Evolutionary conservation across 1,140 invertebrate species (phyloP), one percentile per base, ranked within the genome.

Genomic region (Drosophila quadrilineata): DNA sequence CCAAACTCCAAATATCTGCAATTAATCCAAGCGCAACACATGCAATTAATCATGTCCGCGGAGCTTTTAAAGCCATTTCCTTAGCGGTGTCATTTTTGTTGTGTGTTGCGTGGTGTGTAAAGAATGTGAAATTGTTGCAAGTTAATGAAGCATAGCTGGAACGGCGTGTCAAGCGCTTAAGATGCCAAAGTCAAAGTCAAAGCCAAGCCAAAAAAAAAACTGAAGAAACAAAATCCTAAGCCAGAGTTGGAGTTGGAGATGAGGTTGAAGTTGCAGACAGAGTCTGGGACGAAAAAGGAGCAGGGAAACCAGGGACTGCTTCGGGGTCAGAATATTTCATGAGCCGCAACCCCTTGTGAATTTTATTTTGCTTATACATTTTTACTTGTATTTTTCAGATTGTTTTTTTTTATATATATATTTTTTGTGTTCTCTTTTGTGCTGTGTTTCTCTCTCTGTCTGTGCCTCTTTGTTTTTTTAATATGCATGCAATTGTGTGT

Each of bases 401-500:
- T 12, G 22, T 33, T 48, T 9, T 12, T 45, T 26, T 26, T 12
- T n/a, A n/a, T n/a, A n/a, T n/a, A n/a, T n/a, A n/a, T n/a, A n/a
- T 26, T 22, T 8, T 46, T 12, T 48, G 5, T 26, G 3, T 36
- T 48, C 8, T 16, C 3, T 24, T 6, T 21, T 8, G 36, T 46
- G 36, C 38, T 35, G 22, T 33, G n/a, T 9, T 45, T 2, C 24
- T 35, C 5, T 50, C 24, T 3, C 12, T 35, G n/a, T 29, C 5
- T 49, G 26, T 40, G 33, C 21, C 38, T 48, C 19, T 28, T 50
- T 22, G 10, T 46, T 36, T 54, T 50, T 79, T 80, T 84, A 85
- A 84, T 84, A 84, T 84, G 79, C 77, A 84, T 84, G 77, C 77
- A 84, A 84, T 84, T 84, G 77, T 84, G 45, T 66, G 68, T 82